Conservation (phyloP, 1,140 invertebrate species). For the Coenobita brevimanus region DNA sequence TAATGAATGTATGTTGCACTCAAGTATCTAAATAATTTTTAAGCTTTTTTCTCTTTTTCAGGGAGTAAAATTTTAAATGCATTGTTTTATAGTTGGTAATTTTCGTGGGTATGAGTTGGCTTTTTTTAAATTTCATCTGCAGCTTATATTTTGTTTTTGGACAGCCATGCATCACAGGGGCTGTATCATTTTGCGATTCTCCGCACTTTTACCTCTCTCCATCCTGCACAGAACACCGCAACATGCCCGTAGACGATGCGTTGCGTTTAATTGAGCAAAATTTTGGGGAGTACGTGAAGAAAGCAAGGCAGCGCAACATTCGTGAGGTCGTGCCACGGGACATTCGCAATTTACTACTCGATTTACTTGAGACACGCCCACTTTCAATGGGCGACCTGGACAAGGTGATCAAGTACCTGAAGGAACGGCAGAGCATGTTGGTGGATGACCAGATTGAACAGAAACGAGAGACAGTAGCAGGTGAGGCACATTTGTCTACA, state of each 20-base stretch:
- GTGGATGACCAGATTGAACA: constrained; percentile 70
- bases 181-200: constrained; percentile 14
- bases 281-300: constrained; percentile 83
- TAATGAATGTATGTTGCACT: no score
- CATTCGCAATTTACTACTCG: constrained; percentile 69
- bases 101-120: not conserved
- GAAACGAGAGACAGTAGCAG: constrained; percentile 69
- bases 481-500: constrained; percentile 42
- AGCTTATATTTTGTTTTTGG: not conserved
- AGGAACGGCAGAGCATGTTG: constrained; percentile 68
- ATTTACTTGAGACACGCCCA: constrained; percentile 68
- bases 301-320: constrained; percentile 66
- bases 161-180: no score
- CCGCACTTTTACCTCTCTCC: constrained; percentile 60
- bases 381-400: constrained; percentile 69
- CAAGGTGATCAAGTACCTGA: constrained; percentile 70
- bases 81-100: not conserved
- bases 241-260: constrained; percentile 95
- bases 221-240: constrained; percentile 84
- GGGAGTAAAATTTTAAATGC: no score
- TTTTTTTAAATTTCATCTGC: not conserved
- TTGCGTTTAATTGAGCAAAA: constrained; percentile 85
- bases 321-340: constrained; percentile 68
- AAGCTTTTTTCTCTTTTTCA: not conserved
- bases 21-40: no score